These are phyloP conservation scores for Lanius collurio DNA, from an alignment of 2,113 vertebrate genomes.

Conservation along the genomic window DNA sequence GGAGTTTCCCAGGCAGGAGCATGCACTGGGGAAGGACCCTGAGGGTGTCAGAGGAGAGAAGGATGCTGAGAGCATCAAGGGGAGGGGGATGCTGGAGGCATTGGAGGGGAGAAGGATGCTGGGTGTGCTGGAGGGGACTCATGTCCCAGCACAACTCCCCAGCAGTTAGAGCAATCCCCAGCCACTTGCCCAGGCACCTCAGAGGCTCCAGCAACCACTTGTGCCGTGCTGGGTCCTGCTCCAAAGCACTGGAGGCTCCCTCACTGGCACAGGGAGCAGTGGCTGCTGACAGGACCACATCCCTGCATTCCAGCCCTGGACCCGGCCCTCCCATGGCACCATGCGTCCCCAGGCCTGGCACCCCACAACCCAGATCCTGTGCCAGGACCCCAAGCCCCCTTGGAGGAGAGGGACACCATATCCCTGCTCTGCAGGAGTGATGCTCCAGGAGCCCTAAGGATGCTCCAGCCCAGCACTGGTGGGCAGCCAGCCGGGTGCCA, in stretches of 20 bases:
- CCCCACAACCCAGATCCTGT: neutral
- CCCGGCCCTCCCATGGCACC: accelerated
- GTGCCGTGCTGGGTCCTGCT: accelerated
- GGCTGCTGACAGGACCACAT: neutral
- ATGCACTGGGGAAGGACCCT: accelerated
- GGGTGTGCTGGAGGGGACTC: neutral
- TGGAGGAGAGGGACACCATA: accelerated
- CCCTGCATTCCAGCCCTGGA: accelerated
- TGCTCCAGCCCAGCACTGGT: accelerated
- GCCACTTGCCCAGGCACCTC: neutral
- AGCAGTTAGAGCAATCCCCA: neutral
- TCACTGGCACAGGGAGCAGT: neutral
- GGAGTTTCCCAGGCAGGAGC: neutral
- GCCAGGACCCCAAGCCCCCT: neutral
- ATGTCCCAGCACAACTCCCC: neutral
- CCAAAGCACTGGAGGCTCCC: neutral
- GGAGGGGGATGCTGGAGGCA: neutral
- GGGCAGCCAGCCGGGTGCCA: accelerated
- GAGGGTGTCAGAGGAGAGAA: neutral
- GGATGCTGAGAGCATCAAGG: neutral
- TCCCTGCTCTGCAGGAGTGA: neutral
- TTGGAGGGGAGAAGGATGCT: neutral
- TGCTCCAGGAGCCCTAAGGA: neutral
- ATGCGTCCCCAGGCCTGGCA: neutral
- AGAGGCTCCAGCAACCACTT: neutral